A percentile compares a stretch with the other conserved stretches of the same genome.
These are phyloP conservation scores for Bombus pascuorum DNA, from an alignment of 1,140 invertebrate genomes.

Conservation along the genomic window DNA sequence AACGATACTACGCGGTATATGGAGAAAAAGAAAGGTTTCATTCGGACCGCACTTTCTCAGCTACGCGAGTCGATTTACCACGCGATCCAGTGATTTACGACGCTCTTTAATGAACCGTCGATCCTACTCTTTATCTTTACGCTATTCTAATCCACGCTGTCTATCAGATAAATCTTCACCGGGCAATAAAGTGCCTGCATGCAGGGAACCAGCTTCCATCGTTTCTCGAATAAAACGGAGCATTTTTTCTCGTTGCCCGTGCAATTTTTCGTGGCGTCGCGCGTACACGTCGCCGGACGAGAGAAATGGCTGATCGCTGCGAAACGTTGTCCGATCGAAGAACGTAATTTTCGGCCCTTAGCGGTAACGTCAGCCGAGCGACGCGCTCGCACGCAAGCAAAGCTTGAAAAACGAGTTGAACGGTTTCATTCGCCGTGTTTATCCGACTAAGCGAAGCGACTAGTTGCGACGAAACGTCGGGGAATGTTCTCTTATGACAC, in stretches of 20 bases:
- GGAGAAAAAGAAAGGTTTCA: too few relatives aligned
- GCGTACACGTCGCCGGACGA: background rate
- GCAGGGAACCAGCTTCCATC: background rate
- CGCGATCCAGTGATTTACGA: constrained; percentile 6
- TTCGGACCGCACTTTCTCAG: background rate
- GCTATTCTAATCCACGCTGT: constrained; percentile 7
- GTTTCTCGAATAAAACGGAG: background rate
- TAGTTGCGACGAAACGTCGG: too few relatives aligned
- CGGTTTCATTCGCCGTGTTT: too few relatives aligned
- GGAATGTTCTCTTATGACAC: too few relatives aligned
- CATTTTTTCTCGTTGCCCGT: background rate
- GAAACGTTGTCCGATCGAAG: too few relatives aligned
- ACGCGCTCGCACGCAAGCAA: too few relatives aligned
- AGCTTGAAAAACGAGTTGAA: too few relatives aligned
- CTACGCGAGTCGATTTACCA: background rate
- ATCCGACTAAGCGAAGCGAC: too few relatives aligned
- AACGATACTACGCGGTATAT: too few relatives aligned
- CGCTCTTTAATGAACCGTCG: background rate
- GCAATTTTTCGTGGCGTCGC: background rate
- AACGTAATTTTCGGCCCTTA: too few relatives aligned
- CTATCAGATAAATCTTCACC: constrained; percentile 21
- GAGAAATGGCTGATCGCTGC: too few relatives aligned
- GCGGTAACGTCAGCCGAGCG: too few relatives aligned
- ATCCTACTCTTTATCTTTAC: background rate
- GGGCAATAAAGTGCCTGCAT: constrained; percentile 4